A percentile compares a stretch with the other conserved stretches of the same genome.
These are phyloP conservation scores for Aphaenogaster rudis DNA, from an alignment of 1,140 invertebrate genomes.

Conservation along the genomic window DNA sequence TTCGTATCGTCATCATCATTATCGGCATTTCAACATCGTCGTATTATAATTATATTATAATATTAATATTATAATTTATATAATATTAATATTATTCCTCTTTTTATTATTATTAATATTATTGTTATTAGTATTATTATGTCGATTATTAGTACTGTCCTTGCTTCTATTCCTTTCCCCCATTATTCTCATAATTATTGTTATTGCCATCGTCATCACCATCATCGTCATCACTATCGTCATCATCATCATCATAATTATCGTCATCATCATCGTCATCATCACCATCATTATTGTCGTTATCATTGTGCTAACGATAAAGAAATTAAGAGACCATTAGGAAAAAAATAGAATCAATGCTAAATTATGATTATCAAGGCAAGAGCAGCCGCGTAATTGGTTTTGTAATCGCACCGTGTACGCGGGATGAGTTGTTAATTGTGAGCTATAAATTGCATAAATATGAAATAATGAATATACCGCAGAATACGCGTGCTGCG, in stretches of 20 bases:
- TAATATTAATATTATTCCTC: constrained; percentile 60
- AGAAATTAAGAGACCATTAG: constrained; percentile 36
- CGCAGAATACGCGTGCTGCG: background rate
- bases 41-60: constrained; percentile 54
- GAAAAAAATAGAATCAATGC: constrained; percentile 37
- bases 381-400: constrained; percentile 27
- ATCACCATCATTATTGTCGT: constrained; percentile 15
- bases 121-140: constrained; percentile 63
- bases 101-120: constrained; percentile 63
- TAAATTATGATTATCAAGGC: constrained; percentile 3
- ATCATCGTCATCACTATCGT: constrained; percentile 30
- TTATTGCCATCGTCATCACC: constrained; percentile 28
- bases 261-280: background rate
- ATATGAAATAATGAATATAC: constrained; percentile 5
- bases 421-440: constrained; percentile 44
- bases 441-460: constrained; percentile 37
- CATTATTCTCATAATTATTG: constrained; percentile 41
- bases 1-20: constrained; percentile 44
- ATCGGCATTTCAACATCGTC: constrained; percentile 30
- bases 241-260: constrained; percentile 15
- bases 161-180: constrained; percentile 37
- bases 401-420: constrained; percentile 50
- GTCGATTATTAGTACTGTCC: constrained; percentile 43
- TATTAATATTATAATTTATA: constrained; percentile 58
- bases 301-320: constrained; percentile 19